Evolutionary conservation across 2,797 vertebrate genomes (phyloP).

Genomic region (Anguilla pacifica): DNA sequence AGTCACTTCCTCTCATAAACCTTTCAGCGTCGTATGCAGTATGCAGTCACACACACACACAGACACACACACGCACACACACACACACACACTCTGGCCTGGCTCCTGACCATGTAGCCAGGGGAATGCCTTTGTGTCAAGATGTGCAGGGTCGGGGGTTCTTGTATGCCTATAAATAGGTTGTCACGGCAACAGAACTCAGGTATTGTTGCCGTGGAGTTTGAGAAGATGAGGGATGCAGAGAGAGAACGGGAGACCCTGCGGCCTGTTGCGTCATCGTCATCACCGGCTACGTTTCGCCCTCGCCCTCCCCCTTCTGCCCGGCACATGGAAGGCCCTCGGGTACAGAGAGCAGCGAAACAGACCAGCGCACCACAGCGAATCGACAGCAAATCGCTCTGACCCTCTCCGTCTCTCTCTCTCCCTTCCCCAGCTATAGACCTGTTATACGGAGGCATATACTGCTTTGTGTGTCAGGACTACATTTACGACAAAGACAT

Average conservation of each 20-base stretch:
- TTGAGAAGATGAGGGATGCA: background rate
- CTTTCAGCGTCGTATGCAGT: too few relatives aligned
- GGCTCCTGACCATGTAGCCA: background rate
- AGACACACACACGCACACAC: background rate
- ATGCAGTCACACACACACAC: background rate
- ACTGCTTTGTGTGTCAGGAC: constrained; percentile 99
- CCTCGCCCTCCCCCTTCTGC: background rate
- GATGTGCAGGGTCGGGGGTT: background rate
- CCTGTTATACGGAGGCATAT: constrained; percentile 96
- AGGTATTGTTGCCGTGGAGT: constrained; percentile 21
- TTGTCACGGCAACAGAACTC: constrained; percentile 31
- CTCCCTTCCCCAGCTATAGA: constrained; percentile 84
- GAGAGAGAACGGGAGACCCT: background rate
- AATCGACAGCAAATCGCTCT: background rate
- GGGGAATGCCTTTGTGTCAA: background rate
- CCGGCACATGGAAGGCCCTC: background rate
- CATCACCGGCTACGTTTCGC: background rate
- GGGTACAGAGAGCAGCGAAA: background rate
- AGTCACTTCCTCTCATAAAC: too few relatives aligned
- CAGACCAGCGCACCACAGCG: background rate
- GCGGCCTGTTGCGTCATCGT: background rate
- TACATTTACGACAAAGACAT: constrained; percentile 99
- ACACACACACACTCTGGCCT: background rate
- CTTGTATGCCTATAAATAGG: constrained; percentile 14
- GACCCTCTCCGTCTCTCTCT: constrained; percentile 17